Conservation (phyloP, 2,888 invertebrate genomes). For the Siphonodentalium dalli region DNA sequence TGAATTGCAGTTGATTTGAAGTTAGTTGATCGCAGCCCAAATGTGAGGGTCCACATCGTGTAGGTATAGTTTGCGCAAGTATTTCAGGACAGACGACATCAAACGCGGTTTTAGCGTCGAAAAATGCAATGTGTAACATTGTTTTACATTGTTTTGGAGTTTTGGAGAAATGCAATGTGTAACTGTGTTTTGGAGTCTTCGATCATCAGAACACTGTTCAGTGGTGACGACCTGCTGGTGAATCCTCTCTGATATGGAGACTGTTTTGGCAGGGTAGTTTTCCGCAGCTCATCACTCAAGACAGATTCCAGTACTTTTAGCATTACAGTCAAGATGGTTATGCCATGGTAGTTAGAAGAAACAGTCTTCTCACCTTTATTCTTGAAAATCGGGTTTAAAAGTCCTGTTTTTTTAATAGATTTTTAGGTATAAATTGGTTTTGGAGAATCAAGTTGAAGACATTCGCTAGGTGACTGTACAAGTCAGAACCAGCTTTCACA, state of each 20-base stretch:
- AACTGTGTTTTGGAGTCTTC: too few species aligned
- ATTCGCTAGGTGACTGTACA: not conserved
- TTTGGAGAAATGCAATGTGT: too few species aligned
- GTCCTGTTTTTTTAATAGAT: not conserved
- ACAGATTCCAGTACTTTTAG: constrained; percentile 3
- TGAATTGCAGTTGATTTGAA: not conserved
- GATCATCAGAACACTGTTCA: constrained; percentile 3
- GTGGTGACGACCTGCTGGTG: not conserved
- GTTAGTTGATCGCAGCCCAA: constrained; percentile 2
- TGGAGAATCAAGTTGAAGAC: not conserved
- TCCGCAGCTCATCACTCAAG: not conserved
- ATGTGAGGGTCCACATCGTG: not conserved
- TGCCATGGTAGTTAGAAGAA: constrained; percentile 3
- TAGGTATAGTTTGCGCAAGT: constrained; percentile 7
- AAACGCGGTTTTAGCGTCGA: too few species aligned
- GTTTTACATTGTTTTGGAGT: too few species aligned
- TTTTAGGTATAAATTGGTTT: not conserved
- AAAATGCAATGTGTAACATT: too few species aligned
- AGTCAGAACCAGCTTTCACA: too few species aligned
- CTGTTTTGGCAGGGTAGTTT: too few species aligned
- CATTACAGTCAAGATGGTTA: not conserved
- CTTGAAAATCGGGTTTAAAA: constrained; percentile 1
- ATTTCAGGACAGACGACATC: too few species aligned
- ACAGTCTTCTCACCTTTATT: not conserved
- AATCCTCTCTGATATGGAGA: not conserved